These are phyloP conservation scores for Agonopterix arenella DNA, from an alignment of 2,888 invertebrate genomes.

Conservation along the genomic window DNA sequence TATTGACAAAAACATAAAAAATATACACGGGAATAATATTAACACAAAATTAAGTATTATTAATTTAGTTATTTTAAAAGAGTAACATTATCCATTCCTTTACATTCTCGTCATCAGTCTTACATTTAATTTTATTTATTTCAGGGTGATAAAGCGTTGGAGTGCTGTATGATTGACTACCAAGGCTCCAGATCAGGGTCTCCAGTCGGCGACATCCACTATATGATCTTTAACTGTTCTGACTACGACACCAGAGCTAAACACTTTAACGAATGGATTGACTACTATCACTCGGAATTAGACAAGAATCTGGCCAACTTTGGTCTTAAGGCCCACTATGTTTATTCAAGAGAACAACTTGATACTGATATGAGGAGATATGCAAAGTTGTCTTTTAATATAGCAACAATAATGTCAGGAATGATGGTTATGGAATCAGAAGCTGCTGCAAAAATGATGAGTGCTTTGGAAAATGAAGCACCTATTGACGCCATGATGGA, in stretches of 20 bases:
- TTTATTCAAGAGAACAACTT: slow-evolving; percentile 25
- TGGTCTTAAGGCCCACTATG: slow-evolving; percentile 19
- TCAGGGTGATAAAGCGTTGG: slow-evolving; percentile 22
- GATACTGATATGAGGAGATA: slow-evolving; percentile 27
- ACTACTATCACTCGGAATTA: slow-evolving; percentile 25
- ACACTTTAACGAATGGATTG: slow-evolving; percentile 28
- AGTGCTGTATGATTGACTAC: slow-evolving; percentile 36
- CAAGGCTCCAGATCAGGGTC: slow-evolving; percentile 26
- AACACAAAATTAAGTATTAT: too few relatives aligned
- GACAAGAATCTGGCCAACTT: slow-evolving; percentile 20
- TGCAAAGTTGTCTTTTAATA: slow-evolving; percentile 18
- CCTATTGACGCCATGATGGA: not conserved
- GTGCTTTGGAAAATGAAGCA: not conserved
- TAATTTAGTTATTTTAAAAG: too few relatives aligned
- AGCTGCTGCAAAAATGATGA: slow-evolving; percentile 15
- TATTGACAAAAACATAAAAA: too few relatives aligned
- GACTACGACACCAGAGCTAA: slow-evolving; percentile 25
- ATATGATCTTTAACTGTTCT: slow-evolving; percentile 34
- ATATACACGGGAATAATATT: too few relatives aligned
- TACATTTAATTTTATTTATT: slow-evolving; percentile 9
- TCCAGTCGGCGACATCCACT: slow-evolving; percentile 30
- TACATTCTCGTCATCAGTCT: not conserved
- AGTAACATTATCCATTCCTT: not conserved
- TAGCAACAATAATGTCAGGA: slow-evolving; percentile 15
- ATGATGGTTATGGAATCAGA: slow-evolving; percentile 17